Conservation (phyloP, 2,888 invertebrate species). For the Thymelicus lineola region DNA sequence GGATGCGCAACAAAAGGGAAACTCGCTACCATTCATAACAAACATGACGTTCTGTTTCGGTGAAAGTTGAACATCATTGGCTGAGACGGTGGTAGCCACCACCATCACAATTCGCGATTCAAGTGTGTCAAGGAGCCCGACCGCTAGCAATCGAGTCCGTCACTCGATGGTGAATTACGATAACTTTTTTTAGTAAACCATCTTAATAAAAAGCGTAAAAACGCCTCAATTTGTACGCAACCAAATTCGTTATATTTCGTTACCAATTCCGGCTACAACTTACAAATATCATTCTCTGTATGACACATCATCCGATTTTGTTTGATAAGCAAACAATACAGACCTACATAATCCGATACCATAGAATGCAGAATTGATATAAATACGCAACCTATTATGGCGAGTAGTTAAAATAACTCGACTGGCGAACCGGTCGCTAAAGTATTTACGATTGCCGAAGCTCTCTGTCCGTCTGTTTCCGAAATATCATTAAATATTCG, state of each 20-base stretch:
- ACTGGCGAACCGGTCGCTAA: slow-evolving; percentile 26
- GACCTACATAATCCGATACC: slow-evolving; percentile 16
- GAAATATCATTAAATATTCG: slow-evolving; percentile 30
- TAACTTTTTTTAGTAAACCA: slow-evolving; percentile 7
- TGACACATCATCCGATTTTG: slow-evolving; percentile 30
- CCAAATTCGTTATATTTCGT: background rate
- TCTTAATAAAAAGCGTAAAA: background rate
- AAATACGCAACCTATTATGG: slow-evolving; percentile 23
- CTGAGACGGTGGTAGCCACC: slow-evolving; percentile 63
- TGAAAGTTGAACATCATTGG: slow-evolving; percentile 79
- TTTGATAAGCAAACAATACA: slow-evolving; percentile 28
- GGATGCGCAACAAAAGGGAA: slow-evolving; percentile 53
- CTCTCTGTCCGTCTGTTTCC: slow-evolving; percentile 25
- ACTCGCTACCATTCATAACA: slow-evolving; percentile 45
- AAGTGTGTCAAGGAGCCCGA: slow-evolving; percentile 77
- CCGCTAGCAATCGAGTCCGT: slow-evolving; percentile 14
- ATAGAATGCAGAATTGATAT: slow-evolving; percentile 15
- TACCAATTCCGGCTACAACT: background rate
- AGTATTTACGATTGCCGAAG: slow-evolving; percentile 31
- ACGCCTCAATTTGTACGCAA: background rate
- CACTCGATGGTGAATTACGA: slow-evolving; percentile 32
- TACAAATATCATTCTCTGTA: slow-evolving; percentile 16
- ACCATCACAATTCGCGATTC: slow-evolving; percentile 63
- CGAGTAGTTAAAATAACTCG: slow-evolving; percentile 25
- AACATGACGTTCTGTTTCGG: slow-evolving; percentile 63